Evolutionary conservation across 2,888 invertebrate genomes (phyloP), one percentile per base, ranked within the genome.

Genomic region (Eledona agricola): DNA sequence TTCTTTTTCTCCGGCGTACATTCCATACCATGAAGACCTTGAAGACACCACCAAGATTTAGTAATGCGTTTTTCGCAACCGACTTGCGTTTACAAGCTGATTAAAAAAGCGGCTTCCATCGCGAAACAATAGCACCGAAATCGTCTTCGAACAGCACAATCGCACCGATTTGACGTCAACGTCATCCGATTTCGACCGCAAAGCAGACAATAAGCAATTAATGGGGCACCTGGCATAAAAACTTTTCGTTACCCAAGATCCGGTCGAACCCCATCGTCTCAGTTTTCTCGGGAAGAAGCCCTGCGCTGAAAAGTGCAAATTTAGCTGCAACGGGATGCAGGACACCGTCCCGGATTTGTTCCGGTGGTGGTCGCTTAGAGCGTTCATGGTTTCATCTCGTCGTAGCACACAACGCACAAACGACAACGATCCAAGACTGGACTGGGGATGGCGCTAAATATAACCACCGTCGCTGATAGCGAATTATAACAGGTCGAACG

Each of bases 251-350:
- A 88, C 88, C 88, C 88, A 87, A 64, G 87, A 87, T 70, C 87
- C 88, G 1, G 86, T 86, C 56, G 87, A 87, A 55, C 86, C 85
- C 88, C 88, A 87, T 72, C 87, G 79, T 67, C 86, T 82, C 46
- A 87, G 79, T 65, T 83, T 79, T 62, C 84, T 82, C 50, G 85
- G 84, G 71, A 86, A 84, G 72, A 85, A 81, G 34, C 76, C 75
- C 35, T 78, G 74, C 7, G 74, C 67, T 37, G 77, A 76, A 74
- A 84, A 84, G 75, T 84, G 83, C 69, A 85, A 77, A 55, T 78
- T 76, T 34, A 76, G 60, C 53, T 75, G 75, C 78, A 85, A 77
- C n/a, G 79, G 79, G 47, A 79, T 78, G 63, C 79, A 79, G 15
- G 79, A 79, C 47, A 76, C 68, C 2, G 76, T 76, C 10, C 76